Conservation (phyloP, 2,888 invertebrate species). For the Epinotia bilunana region DNA sequence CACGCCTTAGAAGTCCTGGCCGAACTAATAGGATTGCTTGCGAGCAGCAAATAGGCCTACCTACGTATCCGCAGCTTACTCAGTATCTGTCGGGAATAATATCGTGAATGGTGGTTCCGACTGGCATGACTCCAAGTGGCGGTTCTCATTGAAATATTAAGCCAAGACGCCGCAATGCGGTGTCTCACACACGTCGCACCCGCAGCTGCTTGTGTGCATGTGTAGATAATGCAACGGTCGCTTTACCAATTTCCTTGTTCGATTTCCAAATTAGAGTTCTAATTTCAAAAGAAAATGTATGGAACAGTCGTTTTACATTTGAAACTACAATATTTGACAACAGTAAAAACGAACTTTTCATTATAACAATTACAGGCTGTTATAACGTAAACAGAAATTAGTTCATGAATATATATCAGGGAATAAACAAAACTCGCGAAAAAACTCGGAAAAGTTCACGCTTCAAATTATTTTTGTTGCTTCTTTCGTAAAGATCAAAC, state of each 20-base stretch:
- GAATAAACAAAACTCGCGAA: too few relatives aligned
- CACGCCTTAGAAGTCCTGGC: neutral
- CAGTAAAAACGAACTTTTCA: too few relatives aligned
- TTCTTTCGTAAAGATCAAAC: too few relatives aligned
- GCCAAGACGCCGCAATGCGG: slow-evolving; percentile 79
- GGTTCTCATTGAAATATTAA: slow-evolving; percentile 83
- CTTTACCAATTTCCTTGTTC: neutral
- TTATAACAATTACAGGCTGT: too few relatives aligned
- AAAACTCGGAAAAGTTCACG: too few relatives aligned
- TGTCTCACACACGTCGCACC: slow-evolving; percentile 62
- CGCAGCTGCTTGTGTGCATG: slow-evolving; percentile 54
- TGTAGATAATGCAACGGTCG: neutral
- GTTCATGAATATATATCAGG: too few relatives aligned
- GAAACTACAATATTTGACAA: too few relatives aligned
- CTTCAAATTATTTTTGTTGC: too few relatives aligned
- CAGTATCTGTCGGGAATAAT: slow-evolving; percentile 45
- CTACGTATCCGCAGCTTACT: slow-evolving; percentile 2
- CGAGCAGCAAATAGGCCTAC: slow-evolving; percentile 11
- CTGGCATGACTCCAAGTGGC: slow-evolving; percentile 77
- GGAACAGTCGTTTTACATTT: neutral
- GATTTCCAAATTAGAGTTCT: neutral
- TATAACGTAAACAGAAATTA: too few relatives aligned
- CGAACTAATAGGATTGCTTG: slow-evolving; percentile 27
- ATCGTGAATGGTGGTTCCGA: slow-evolving; percentile 55
- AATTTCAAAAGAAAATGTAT: neutral